phyloP scores from a whole-genome alignment of 1,140 invertebrate genomes.

The Ceratoteleas bidentatus region DNA sequence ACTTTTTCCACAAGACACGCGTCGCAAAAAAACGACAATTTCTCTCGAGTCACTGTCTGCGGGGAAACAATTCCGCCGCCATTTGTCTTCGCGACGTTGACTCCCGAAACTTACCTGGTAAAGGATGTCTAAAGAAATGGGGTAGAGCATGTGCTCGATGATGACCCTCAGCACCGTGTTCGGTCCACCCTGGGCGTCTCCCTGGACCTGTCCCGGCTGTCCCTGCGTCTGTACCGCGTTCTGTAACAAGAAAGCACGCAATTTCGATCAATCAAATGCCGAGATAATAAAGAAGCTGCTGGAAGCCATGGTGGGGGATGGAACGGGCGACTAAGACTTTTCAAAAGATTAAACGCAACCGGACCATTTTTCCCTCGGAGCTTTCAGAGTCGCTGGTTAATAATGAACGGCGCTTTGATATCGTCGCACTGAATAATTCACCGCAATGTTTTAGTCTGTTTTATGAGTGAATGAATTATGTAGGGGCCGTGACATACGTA shows the following conservation, averaged over 20 bases:
- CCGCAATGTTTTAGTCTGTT: constrained; percentile 35
- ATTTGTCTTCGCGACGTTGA: background rate
- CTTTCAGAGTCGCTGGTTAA: constrained; percentile 37
- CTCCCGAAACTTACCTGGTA: constrained; percentile 86
- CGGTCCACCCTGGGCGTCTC: constrained; percentile 92
- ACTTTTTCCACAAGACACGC: too few relatives aligned
- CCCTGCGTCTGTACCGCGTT: constrained; percentile 88
- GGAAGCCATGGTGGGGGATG: too few relatives aligned
- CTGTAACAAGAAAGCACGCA: constrained; percentile 79
- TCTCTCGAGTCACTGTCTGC: background rate
- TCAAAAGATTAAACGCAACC: too few relatives aligned
- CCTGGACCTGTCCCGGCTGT: constrained; percentile 84
- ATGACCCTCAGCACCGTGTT: constrained; percentile 98
- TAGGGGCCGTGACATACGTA: background rate
- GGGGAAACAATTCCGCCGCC: background rate
- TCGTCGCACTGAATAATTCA: constrained; percentile 35
- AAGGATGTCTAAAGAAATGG: constrained; percentile 97
- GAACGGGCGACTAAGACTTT: too few relatives aligned
- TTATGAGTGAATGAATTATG: constrained; percentile 19
- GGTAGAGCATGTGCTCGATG: constrained; percentile 98
- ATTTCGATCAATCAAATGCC: constrained; percentile 12
- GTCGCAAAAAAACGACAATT: background rate
- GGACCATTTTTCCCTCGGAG: constrained; percentile 28
- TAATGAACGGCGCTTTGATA: constrained; percentile 32
- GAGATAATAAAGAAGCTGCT: background rate